Evolutionary conservation across 1,140 invertebrate genomes (phyloP), one percentile per base, ranked within the genome.

Genomic region (Zaprionus tsacasi): DNA sequence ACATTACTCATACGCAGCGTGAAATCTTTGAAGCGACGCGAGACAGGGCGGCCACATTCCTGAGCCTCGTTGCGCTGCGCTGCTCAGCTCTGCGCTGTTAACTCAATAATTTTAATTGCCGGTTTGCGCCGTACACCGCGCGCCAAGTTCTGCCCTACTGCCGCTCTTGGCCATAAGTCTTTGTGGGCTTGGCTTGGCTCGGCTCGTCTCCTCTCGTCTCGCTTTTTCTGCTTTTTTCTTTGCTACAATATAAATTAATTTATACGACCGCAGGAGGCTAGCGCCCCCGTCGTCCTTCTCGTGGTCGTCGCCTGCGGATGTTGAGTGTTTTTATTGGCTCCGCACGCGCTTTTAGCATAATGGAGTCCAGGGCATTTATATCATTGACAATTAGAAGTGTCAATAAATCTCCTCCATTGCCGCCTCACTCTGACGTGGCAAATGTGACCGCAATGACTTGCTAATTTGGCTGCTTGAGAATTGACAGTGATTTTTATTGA

Each of bases 1-100:
- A 64, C 81, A 89, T 88, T 88, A 83, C 83, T 89, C 85, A 89
- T 88, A 88, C 83, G 83, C 83, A 83, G 78, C 68, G 83, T 89
- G 85, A 70, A 64, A 56, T 64, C 40, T 65, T 78, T 76, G 77
- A 45, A 79, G 48, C 76, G 57, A 27, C 66, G 25, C 27, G 27
- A 30, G 27, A 30, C 27, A 30, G 27, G 27, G 27, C 27, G 54
- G 68, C 55, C 54, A n/a, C 45, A 21, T 13, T 10, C 35, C 36
- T 64, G 48, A 68, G 60, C n/a, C 12, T 3, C 43, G 33, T 15
- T 43, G 40, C n/a, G 40, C 40, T 50, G 40, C 27, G 33, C 27
- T 36, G 15, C 2, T 7, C 45, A 10, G 33, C 21, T 7, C 21
- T 15, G 5, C 21, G 43, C 21, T 36, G 72, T 65, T 72, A 65